Conservation (phyloP, 2,113 vertebrate species). For the Heterotis niloticus region DNA sequence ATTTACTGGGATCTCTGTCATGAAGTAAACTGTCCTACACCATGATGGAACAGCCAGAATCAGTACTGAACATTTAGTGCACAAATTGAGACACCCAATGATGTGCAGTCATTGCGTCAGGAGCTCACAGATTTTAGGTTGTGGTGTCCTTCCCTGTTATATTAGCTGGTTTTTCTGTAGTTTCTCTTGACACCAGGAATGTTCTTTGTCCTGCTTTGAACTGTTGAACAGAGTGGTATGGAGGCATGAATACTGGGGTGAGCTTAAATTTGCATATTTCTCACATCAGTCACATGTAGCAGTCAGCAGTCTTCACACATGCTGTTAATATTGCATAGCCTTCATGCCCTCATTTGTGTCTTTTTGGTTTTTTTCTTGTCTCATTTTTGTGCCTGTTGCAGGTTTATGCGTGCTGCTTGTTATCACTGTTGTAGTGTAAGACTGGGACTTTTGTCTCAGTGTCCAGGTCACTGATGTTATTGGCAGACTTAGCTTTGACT, state of each 20-base stretch:
- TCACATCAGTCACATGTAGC: not conserved
- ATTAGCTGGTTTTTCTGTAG: not conserved
- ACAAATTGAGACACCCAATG: not conserved
- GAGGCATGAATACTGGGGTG: too few species aligned
- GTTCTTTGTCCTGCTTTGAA: not conserved
- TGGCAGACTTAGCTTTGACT: too few species aligned
- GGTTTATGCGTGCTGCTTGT: not conserved
- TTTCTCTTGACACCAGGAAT: not conserved
- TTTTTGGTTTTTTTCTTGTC: not conserved
- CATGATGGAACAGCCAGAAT: too few species aligned
- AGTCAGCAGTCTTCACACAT: constrained; percentile 1
- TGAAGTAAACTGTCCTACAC: not conserved
- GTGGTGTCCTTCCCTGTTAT: not conserved
- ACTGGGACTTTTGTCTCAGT: too few species aligned
- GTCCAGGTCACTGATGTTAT: too few species aligned
- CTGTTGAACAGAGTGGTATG: not conserved
- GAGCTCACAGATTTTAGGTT: too few species aligned
- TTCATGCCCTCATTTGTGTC: not conserved
- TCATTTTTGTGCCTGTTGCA: not conserved
- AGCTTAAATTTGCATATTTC: not conserved
- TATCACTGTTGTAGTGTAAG: too few species aligned
- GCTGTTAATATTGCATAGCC: not conserved
- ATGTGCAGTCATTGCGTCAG: not conserved
- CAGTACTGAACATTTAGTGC: constrained; percentile 10
- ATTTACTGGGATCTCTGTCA: not conserved